Conservation (phyloP, 2,113 vertebrate species). For the Chelonoidis abingdonii region DNA sequence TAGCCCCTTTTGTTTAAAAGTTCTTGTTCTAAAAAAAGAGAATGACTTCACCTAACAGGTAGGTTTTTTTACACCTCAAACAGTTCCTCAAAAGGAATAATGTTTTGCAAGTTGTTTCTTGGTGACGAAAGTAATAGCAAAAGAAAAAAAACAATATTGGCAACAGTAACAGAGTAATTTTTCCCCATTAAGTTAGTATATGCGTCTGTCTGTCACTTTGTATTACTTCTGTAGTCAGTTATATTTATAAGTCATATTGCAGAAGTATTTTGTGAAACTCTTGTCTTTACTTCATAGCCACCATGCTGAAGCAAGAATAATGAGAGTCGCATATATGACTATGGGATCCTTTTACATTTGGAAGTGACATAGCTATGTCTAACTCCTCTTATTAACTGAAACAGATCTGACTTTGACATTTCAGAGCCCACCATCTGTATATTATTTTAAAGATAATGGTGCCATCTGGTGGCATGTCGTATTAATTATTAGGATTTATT, state of each 20-base stretch:
- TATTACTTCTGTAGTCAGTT: background rate
- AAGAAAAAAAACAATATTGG: background rate
- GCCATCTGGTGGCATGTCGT: slow-evolving; percentile 28
- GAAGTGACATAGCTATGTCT: fast-evolving
- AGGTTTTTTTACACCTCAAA: background rate
- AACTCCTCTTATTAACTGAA: background rate
- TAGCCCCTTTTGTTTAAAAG: background rate
- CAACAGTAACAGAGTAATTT: background rate
- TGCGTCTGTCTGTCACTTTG: background rate
- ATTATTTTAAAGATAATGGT: background rate
- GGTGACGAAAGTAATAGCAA: background rate
- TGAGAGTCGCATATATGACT: fast-evolving
- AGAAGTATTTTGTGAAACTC: too few relatives aligned
- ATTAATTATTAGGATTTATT: background rate
- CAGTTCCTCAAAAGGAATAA: background rate
- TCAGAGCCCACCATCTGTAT: fast-evolving
- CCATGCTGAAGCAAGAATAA: background rate
- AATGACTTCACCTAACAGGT: background rate
- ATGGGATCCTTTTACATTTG: background rate
- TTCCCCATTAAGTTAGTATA: background rate
- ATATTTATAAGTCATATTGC: fast-evolving
- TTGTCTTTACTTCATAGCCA: too few relatives aligned
- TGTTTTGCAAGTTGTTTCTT: background rate
- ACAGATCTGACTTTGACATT: background rate
- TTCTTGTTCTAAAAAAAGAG: background rate